Evolutionary conservation across 2,113 vertebrate species (phyloP), one percentile per base, ranked within the genome.

Genomic region (Equus quagga): DNA sequence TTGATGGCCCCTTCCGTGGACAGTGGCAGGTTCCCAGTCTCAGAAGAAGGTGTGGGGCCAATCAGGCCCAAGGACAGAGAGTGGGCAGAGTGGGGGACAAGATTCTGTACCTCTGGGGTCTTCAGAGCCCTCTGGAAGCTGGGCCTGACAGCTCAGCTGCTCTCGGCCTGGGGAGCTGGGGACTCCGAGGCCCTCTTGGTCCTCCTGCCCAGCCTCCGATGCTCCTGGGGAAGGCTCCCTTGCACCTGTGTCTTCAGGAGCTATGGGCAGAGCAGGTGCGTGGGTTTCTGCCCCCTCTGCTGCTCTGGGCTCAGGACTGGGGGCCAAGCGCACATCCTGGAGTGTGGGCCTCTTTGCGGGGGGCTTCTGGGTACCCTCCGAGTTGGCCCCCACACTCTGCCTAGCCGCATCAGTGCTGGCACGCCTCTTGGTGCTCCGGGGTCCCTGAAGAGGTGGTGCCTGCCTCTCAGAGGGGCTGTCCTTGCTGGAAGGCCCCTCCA

Each of bases 71-170:
- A 33, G 28, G 33, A 12, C 2, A 44, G 24, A 60, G 15, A 12
- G 17, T 0, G 13, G 60, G 13, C 0, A 0, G 44, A 8, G 21
- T 1, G 9, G 14, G 26, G 10, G 21, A 24, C 56, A n/a, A 26
- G 60, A 31, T 18, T 41, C 1, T 31, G 0, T 98, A 99, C 99
- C 98, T 98, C 94, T 97, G 93, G 96, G 88, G 67, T 91, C 76
- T 87, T 96, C 98, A 6, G 78, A 76, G 51, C 94, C 98, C 91
- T 98, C 98, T 6, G 92, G 90, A 18, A 76, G 65, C 54, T 72
- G 92, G 62, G 81, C 70, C 81, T 89, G 87, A 31, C 86, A 96
- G 67, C 94, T 75, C 9, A 58, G 83, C 54, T 96, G 98, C 49
- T 98, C 98, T 9, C 9, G 87, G 84, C 88, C 56, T 1, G 90